A percentile compares a stretch with the other conserved stretches of the same genome.
Conservation (phyloP, 2,797 vertebrate species). For the Pangasius larnaudii region DNA sequence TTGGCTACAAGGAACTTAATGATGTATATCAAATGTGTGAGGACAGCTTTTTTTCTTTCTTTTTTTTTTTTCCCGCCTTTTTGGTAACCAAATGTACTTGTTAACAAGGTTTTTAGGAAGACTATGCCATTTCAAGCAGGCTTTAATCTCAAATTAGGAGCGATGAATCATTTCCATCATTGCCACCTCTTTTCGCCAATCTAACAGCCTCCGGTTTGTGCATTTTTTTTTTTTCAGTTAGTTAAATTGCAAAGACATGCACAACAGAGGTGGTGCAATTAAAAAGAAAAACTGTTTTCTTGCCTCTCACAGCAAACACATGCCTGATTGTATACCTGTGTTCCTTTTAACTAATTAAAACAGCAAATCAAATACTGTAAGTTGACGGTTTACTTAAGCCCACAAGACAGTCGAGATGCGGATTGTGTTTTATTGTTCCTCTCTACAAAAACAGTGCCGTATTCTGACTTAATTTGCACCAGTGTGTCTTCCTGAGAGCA, state of each 20-base stretch:
- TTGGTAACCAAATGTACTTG: conserved; percentile 76
- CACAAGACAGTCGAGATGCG: conserved; percentile 69
- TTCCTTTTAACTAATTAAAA: conserved; percentile 75
- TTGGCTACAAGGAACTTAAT: conserved; percentile 78
- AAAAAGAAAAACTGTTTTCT: conserved; percentile 72
- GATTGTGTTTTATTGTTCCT: conserved; percentile 73
- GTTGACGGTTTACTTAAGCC: conserved; percentile 72
- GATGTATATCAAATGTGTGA: conserved; percentile 81
- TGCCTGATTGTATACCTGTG: conserved; percentile 66
- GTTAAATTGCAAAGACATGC: conserved; percentile 69
- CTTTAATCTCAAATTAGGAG: conserved; percentile 73
- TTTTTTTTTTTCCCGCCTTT: conserved; percentile 47
- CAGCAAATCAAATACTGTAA: conserved; percentile 71
- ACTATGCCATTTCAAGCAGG: conserved; percentile 72
- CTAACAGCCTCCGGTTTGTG: conserved; percentile 66
- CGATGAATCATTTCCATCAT: conserved; percentile 68
- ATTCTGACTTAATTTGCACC: conserved; percentile 78
- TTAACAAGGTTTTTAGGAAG: conserved; percentile 75
- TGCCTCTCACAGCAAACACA: conserved; percentile 64
- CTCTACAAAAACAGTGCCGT: conserved; percentile 66
- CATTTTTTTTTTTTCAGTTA: conserved; percentile 58
- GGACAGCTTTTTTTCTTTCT: conserved; percentile 67
- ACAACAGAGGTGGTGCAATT: conserved; percentile 69
- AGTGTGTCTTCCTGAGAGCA: conserved; percentile 76
- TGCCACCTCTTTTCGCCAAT: conserved; percentile 72